phyloP scores from a whole-genome alignment of 2,113 vertebrate genomes.

The Enhydra lutris region DNA sequence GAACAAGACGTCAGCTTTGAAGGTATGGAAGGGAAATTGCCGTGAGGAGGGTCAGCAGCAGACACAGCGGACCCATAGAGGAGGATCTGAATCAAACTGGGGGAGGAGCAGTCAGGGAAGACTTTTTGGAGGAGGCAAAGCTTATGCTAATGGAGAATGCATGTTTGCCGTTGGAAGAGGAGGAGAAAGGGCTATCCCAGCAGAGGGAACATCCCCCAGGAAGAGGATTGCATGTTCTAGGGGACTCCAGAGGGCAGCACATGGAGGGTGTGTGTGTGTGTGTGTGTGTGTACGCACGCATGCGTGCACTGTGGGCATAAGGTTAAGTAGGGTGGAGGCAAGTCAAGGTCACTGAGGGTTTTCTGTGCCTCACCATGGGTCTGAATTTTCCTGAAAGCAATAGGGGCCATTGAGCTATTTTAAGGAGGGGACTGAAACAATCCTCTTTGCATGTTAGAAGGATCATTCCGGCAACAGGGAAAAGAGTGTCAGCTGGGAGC shows the following conservation, averaged over 20 bases:
- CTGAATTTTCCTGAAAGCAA: background rate
- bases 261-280: no score
- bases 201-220: background rate
- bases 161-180: background rate
- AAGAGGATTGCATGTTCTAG: background rate
- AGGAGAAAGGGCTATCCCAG: background rate
- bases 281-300: rapidly evolving
- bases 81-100: background rate
- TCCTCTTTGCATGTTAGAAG: background rate
- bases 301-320: background rate
- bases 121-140: background rate
- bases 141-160: background rate
- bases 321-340: background rate
- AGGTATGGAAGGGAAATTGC: background rate
- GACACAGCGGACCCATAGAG: background rate
- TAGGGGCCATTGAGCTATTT: background rate
- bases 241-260: background rate
- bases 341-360: background rate
- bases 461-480: background rate
- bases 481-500: background rate
- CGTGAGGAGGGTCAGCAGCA: background rate
- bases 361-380: background rate
- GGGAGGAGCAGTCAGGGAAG: background rate
- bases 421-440: background rate
- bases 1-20: background rate